Base-by-base conservation (phyloP, 2,113 vertebrate species). In the Galeopterus variegatus region DNA sequence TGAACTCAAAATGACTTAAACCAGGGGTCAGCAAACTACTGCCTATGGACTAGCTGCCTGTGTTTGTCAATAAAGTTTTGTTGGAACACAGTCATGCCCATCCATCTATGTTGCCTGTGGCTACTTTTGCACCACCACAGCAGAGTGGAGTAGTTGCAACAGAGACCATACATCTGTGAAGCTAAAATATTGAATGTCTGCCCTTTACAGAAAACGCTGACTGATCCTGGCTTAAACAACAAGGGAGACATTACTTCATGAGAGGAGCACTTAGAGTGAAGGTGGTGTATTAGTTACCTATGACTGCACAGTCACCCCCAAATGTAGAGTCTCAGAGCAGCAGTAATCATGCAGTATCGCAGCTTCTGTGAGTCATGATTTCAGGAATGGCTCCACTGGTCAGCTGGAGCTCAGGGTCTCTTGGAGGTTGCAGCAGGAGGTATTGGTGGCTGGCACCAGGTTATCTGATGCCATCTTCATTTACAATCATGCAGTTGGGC, bases 221-320 rank as follows among this genome's bases (percentile, higher is more conserved):
- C 31, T 31, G 3, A 65, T 8, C 0, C 10, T 21, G 54, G 41
- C 90, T 62, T 50, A 48, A 91, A 60, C 52, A 21, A 21, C 21
- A n/a, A n/a, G 70, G 86, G 67, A 60, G 52, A 70, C 64, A n/a
- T 7, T n/a, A 26, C 6, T 3, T 82, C 90, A 21, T 21, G 4
- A 21, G 65, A 70, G 33, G 52, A 62, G 50, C 26, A 36, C 65
- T 21, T 7, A 15, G 64, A 72, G 6, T 8, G 31, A 50, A 72
- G 12, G 31, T 21, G 52, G 65, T 0, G 0, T 15, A 0, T 58
- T 3, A 4, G 12, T 81, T n/a, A 81, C 14, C 65, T 21, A 17
- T 26, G 89, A 60, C 36, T 41, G 41, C 41, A 41, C 41, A 41
- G 41, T 41, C 41, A 41, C 41, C 41, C 41, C 41, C 41, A 41